Percentiles rank a stretch among this genome's conserved stretches.
Evolutionary conservation across 2,888 invertebrate genomes (phyloP).

Genomic region (Fissipunctia ypsillon): DNA sequence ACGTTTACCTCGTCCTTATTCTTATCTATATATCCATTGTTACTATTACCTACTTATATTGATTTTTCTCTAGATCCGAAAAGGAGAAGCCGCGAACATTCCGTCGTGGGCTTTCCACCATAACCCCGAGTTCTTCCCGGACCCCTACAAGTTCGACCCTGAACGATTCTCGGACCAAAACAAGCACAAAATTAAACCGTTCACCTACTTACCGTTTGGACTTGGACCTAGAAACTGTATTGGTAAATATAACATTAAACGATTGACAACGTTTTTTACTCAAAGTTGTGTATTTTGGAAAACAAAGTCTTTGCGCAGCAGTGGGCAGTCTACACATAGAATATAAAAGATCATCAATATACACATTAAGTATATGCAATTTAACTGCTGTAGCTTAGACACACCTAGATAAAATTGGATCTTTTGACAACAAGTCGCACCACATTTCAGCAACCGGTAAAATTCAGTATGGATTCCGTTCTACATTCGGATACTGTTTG

Average conservation of each 20-base stretch:
- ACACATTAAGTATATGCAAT: neutral
- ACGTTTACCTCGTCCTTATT: neutral
- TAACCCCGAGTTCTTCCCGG: constrained; percentile 76
- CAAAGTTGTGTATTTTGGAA: neutral
- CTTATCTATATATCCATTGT: neutral
- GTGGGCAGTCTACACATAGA: neutral
- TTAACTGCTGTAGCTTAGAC: no score
- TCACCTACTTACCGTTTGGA: constrained; percentile 87
- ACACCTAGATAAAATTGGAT: neutral
- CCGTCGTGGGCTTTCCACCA: constrained; percentile 52
- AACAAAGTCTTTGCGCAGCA: neutral
- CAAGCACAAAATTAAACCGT: constrained; percentile 76
- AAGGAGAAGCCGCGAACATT: constrained; percentile 38
- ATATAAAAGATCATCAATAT: neutral
- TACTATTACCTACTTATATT: neutral
- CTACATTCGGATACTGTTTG: neutral
- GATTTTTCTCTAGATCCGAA: constrained; percentile 27
- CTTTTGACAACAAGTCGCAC: neutral
- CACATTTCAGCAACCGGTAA: neutral
- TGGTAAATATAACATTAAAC: constrained; percentile 72
- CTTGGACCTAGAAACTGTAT: constrained; percentile 90
- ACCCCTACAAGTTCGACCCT: constrained; percentile 89
- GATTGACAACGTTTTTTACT: neutral
- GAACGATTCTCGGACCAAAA: constrained; percentile 90
- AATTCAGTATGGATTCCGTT: neutral